Conservation (phyloP, 2,888 invertebrate genomes). For the Orthosia cruda region DNA sequence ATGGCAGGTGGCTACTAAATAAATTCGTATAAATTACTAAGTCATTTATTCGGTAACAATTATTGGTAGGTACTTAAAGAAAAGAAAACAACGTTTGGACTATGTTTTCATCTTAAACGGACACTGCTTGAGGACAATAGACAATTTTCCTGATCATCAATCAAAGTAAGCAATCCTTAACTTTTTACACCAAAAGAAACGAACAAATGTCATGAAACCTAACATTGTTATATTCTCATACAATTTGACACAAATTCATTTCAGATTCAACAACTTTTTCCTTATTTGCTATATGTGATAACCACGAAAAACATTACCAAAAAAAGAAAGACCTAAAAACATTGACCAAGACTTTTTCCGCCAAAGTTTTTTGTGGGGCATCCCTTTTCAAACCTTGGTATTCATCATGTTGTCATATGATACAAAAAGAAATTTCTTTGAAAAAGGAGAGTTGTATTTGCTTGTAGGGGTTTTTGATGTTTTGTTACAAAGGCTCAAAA, state of each 20-base stretch:
- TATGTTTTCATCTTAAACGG: no score
- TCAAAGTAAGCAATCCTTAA: not conserved
- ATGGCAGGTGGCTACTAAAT: no score
- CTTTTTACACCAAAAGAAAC: not conserved
- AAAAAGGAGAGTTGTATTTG: constrained; percentile 40
- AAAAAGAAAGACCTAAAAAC: constrained; percentile 51
- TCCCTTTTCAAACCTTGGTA: constrained; percentile 68
- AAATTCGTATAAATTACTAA: not conserved
- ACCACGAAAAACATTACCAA: constrained; percentile 50
- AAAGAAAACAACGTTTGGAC: no score
- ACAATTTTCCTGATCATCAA: not conserved
- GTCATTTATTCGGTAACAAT: not conserved
- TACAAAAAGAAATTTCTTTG: constrained; percentile 62
- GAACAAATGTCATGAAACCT: not conserved
- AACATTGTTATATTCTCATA: not conserved
- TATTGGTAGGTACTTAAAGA: no score
- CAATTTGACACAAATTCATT: constrained; percentile 1
- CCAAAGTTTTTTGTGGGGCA: constrained; percentile 62
- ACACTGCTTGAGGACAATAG: not conserved
- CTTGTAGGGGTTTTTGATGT: constrained; percentile 6
- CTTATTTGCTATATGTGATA: constrained; percentile 24
- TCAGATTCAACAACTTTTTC: constrained; percentile 34
- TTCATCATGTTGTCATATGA: constrained; percentile 68
- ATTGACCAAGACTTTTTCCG: constrained; percentile 40
- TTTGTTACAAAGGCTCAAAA: not conserved